A percentile compares a stretch with the other conserved stretches of the same genome.
These are phyloP conservation scores for Amphiprion ocellaris DNA, from an alignment of 2,113 vertebrate genomes.

Conservation along the genomic window DNA sequence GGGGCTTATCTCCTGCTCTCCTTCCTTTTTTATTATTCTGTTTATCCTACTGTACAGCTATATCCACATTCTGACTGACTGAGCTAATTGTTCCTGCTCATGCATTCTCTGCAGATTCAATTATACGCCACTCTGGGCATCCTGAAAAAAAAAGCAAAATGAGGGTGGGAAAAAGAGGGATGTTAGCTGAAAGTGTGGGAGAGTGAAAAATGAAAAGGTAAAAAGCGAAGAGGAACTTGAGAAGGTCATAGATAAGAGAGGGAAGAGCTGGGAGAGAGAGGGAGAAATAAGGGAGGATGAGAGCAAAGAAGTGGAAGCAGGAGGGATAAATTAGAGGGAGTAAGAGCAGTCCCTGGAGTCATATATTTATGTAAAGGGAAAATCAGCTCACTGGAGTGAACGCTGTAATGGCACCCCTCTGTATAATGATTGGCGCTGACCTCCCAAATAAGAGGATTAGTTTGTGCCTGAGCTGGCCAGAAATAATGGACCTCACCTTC, in stretches of 20 bases:
- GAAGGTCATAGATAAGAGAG: conserved; percentile 57
- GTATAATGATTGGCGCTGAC: conserved; percentile 84
- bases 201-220: conserved; percentile 50
- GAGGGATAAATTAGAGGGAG: conserved; percentile 61
- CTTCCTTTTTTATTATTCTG: conserved; percentile 49
- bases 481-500: conserved; percentile 80
- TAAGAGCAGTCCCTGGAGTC: conserved; percentile 76
- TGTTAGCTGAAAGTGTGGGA: conserved; percentile 55
- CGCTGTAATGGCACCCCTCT: conserved; percentile 80
- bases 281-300: conserved; percentile 27
- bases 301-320: conserved; percentile 39
- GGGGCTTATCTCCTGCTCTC: conserved; percentile 56
- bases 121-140: conserved; percentile 84
- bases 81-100: conserved; percentile 83
- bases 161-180: conserved; percentile 57
- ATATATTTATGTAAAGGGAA: conserved; percentile 82
- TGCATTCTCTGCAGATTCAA: conserved; percentile 82
- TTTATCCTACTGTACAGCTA: conserved; percentile 81
- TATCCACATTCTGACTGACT: conserved; percentile 80
- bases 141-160: conserved; percentile 61
- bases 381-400: conserved; percentile 78
- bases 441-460: conserved; percentile 86
- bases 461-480: conserved; percentile 75
- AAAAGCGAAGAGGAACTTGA: conserved; percentile 38
- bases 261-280: conserved; percentile 16